Evolutionary conservation across 1,140 invertebrate species (phyloP).

Genomic region (Papilio aristodemus): DNA sequence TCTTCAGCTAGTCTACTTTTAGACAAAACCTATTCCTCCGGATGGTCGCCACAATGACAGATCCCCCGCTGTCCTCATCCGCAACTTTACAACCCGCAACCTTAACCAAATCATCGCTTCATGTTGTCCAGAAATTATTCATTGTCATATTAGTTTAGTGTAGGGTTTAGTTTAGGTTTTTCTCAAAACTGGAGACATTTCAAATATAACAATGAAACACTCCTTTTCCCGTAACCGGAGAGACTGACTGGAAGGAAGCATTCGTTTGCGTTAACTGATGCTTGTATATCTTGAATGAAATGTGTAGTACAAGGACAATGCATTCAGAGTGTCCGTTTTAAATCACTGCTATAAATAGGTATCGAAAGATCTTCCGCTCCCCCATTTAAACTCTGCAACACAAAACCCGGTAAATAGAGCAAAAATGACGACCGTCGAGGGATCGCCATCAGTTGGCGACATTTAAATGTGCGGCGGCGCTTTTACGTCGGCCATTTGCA

Average conservation of each 20-base stretch:
- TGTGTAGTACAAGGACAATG: conserved; percentile 3
- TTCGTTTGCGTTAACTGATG: background rate
- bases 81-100: no score
- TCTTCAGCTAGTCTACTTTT: no score
- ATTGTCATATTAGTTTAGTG: no score
- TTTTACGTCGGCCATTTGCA: conserved; percentile 70
- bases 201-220: no score
- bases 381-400: conserved; percentile 34
- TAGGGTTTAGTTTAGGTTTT: no score
- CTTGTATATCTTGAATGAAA: conserved; percentile 12
- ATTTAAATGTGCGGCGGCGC: conserved; percentile 73
- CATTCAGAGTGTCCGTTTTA: conserved; percentile 7
- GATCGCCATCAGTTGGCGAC: conserved; percentile 63
- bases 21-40: no score
- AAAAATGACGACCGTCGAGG: conserved; percentile 60
- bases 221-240: background rate
- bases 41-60: no score
- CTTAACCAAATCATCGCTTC: no score
- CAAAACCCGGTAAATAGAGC: conserved; percentile 64
- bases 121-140: no score
- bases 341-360: conserved; percentile 29
- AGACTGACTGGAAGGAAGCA: background rate
- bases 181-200: no score
- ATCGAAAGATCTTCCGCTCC: conserved; percentile 22
- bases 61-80: no score